A percentile compares a stretch with the other conserved stretches of the same genome.
These are phyloP conservation scores for Drosophila peninsularis DNA, from an alignment of 2,888 invertebrate genomes.

Conservation along the genomic window DNA sequence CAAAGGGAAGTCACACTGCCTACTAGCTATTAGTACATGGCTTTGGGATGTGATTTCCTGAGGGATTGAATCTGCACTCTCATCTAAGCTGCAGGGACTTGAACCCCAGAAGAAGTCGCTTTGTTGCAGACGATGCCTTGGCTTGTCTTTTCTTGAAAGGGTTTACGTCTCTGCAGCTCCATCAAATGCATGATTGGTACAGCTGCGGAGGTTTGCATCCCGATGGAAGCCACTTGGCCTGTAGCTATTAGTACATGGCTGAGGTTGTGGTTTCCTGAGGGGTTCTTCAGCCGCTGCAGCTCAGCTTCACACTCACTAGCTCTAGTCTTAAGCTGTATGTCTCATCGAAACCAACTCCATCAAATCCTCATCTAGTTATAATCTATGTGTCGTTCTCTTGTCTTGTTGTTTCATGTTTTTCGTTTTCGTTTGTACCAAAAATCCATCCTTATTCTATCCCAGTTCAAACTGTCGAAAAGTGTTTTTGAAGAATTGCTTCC, in stretches of 20 bases:
- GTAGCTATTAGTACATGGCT: conserved; percentile 64
- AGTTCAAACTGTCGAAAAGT: conserved; percentile 80
- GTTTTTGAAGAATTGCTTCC: conserved; percentile 81
- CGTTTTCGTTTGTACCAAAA: conserved; percentile 42
- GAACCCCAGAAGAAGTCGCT: background rate
- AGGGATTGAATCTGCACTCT: background rate
- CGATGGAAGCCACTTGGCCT: conserved; percentile 4
- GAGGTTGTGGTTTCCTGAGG: conserved; percentile 18
- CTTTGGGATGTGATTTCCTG: background rate
- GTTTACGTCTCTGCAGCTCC: background rate
- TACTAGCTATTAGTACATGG: conserved; percentile 7
- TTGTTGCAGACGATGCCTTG: background rate
- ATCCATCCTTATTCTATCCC: conserved; percentile 72
- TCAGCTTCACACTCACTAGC: conserved; percentile 16
- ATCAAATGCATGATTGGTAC: background rate
- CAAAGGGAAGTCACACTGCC: background rate
- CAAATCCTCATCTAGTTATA: conserved; percentile 9
- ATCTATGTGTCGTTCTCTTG: conserved; percentile 44
- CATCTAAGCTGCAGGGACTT: background rate
- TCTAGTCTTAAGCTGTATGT: conserved; percentile 38
- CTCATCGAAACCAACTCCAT: conserved; percentile 24
- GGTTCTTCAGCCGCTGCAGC: background rate
- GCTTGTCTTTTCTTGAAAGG: background rate
- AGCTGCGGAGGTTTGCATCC: background rate
- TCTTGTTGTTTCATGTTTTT: conserved; percentile 48